phyloP scores from a whole-genome alignment of 2,888 invertebrate genomes.

The Lithosia quadra region DNA sequence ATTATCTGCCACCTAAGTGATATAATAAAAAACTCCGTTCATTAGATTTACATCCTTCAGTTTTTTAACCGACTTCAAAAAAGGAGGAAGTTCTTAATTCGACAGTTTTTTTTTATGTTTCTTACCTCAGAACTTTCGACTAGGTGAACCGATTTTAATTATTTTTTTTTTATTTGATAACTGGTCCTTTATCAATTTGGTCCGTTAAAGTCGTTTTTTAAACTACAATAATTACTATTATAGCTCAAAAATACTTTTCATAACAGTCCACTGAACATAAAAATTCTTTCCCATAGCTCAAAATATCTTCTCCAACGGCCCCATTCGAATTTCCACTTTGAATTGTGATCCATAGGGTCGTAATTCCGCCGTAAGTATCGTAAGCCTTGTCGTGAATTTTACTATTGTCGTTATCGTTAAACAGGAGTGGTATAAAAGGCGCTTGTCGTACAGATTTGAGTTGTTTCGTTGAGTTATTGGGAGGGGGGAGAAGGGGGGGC shows the following conservation, averaged over 20 bases:
- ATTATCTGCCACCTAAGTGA: too few species aligned
- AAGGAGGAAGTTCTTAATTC: too few species aligned
- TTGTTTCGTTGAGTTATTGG: slow-evolving; percentile 30
- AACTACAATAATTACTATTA: background rate
- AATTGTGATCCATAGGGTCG: slow-evolving; percentile 33
- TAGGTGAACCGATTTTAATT: too few species aligned
- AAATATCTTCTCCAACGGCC: background rate
- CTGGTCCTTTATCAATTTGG: too few species aligned
- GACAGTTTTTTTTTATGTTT: too few species aligned
- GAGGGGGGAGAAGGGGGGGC: background rate
- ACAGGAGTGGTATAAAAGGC: slow-evolving; percentile 57
- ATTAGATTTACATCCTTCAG: too few species aligned
- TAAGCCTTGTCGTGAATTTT: slow-evolving; percentile 51
- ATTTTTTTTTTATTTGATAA: too few species aligned
- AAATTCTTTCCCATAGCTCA: slow-evolving; percentile 25
- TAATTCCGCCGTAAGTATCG: slow-evolving; percentile 36
- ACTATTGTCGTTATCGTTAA: slow-evolving; percentile 58
- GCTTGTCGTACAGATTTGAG: slow-evolving; percentile 53
- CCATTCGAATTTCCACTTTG: slow-evolving; percentile 34
- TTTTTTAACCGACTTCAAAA: too few species aligned
- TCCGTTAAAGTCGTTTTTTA: too few species aligned
- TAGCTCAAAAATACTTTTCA: slow-evolving; percentile 3
- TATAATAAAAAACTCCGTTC: too few species aligned
- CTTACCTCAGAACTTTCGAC: too few species aligned
- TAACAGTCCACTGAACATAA: slow-evolving; percentile 15